Evolutionary conservation across 2,888 invertebrate species (phyloP).

Genomic region (Osedax fenrisi): DNA sequence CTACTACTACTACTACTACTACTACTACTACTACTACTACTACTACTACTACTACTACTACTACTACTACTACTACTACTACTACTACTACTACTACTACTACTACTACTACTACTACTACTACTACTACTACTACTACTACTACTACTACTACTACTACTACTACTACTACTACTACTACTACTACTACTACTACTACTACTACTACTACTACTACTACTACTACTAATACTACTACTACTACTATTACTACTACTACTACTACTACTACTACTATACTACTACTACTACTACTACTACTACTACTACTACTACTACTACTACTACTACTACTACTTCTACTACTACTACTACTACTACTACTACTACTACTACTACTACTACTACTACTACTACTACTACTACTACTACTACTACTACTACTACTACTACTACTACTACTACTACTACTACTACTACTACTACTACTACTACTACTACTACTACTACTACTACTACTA

Average conservation of each 20-base stretch:
- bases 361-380: slow-evolving; percentile 24
- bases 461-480: background rate
- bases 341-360: slow-evolving; percentile 24
- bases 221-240: too few species aligned
- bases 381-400: slow-evolving; percentile 1
- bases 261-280: too few species aligned
- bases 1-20: too few species aligned
- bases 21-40: too few species aligned
- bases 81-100: background rate
- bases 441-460: background rate
- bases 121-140: slow-evolving; percentile 7
- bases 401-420: background rate
- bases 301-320: slow-evolving; percentile 21
- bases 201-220: slow-evolving; percentile 21
- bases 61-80: too few species aligned
- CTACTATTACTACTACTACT: slow-evolving; percentile 20
- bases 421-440: slow-evolving; percentile 3
- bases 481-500: background rate
- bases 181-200: slow-evolving; percentile 25
- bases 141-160: slow-evolving; percentile 25
- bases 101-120: slow-evolving; percentile 4
- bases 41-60: too few species aligned
- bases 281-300: slow-evolving; percentile 24
- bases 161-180: slow-evolving; percentile 24
- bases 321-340: slow-evolving; percentile 20